Evolutionary conservation across 2,797 vertebrate genomes (phyloP).

Genomic region (Dallia pectoralis): DNA sequence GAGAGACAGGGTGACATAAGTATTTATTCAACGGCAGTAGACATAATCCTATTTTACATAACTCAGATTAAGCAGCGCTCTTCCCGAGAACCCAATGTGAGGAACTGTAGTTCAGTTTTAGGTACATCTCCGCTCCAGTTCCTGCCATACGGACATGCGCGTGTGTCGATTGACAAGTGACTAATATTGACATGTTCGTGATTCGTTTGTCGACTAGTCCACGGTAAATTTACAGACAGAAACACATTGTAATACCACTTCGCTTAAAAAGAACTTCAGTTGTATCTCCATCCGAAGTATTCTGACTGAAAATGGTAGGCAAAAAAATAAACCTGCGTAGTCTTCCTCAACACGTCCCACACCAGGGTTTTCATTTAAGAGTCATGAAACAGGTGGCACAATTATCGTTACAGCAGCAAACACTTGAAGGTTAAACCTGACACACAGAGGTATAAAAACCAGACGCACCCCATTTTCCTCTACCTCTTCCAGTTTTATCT

Average conservation of each 20-base stretch:
- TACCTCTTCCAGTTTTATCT: slow-evolving; percentile 33
- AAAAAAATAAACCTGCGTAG: not conserved
- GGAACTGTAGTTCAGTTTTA: slow-evolving; percentile 11
- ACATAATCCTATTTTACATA: slow-evolving; percentile 59
- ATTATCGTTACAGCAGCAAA: not conserved
- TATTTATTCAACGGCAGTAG: slow-evolving; percentile 45
- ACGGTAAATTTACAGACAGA: not conserved
- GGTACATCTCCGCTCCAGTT: slow-evolving; percentile 13
- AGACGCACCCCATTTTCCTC: slow-evolving; percentile 39
- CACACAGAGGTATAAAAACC: slow-evolving; percentile 47
- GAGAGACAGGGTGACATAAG: slow-evolving; percentile 39
- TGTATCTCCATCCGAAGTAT: not conserved
- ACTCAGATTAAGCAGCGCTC: slow-evolving; percentile 57
- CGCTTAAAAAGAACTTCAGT: not conserved
- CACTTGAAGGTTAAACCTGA: slow-evolving; percentile 50
- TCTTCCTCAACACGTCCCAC: not conserved
- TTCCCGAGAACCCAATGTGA: slow-evolving; percentile 13
- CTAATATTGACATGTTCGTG: not conserved
- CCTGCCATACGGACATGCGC: not conserved
- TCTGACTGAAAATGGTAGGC: no score
- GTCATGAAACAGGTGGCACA: slow-evolving; percentile 15
- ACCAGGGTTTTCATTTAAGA: not conserved
- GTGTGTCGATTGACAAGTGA: not conserved
- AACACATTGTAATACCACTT: not conserved
- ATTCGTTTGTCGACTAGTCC: not conserved